Conservation (phyloP, 1,140 invertebrate species). For the Vollenhovia emeryi region DNA sequence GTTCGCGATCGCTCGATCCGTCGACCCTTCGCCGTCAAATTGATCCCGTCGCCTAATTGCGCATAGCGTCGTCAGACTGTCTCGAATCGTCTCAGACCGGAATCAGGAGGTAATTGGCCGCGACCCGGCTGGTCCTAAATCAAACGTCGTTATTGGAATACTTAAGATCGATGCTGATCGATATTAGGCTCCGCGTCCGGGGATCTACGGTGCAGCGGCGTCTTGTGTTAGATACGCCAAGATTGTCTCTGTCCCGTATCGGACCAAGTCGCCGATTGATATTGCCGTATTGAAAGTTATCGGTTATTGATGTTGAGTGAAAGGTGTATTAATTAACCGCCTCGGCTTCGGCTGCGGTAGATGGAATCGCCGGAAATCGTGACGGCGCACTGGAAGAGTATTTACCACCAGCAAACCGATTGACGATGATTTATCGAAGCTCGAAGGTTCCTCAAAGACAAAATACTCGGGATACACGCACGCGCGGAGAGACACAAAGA, state of each 20-base stretch:
- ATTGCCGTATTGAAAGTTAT: constrained; percentile 36
- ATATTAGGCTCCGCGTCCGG: neutral
- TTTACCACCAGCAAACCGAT: constrained; percentile 17
- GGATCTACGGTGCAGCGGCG: neutral
- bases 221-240: neutral
- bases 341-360: neutral
- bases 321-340: constrained; percentile 41
- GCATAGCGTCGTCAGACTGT: constrained; percentile 36
- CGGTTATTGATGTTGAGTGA: constrained; percentile 38
- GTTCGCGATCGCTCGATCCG: constrained; percentile 61
- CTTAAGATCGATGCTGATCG: constrained; percentile 41
- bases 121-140: constrained; percentile 1
- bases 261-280: constrained; percentile 5
- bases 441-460: neutral
- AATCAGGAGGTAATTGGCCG: constrained; percentile 38
- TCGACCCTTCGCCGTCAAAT: constrained; percentile 56
- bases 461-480: neutral
- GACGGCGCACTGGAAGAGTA: neutral
- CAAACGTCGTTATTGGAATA: constrained; percentile 36
- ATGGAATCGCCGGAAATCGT: neutral
- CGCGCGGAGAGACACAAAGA: neutral
- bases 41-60: constrained; percentile 50
- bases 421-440: constrained; percentile 1
- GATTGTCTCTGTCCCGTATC: constrained; percentile 27
- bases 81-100: constrained; percentile 22